Evolutionary conservation across 1,140 invertebrate species (phyloP), one percentile per base, ranked within the genome.

Genomic region (Drosophila pandora): DNA sequence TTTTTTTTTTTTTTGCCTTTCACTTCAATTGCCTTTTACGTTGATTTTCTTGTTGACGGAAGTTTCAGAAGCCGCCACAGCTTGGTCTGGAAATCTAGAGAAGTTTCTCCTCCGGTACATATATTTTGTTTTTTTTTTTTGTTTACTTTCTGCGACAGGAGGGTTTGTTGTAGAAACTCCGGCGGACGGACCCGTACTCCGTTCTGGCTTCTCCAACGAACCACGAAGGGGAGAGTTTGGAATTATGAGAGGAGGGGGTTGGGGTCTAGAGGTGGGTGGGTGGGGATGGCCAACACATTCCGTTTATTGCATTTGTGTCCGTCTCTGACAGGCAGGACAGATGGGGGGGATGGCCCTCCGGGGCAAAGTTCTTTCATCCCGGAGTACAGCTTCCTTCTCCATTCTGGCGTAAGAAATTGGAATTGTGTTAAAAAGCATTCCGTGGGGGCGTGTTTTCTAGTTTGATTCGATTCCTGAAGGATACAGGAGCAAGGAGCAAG

Each of bases 291-390:
- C 34, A 10, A 37, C 34, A 37, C 34, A 37, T 37, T 84, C 76
- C 80, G 80, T 55, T 79, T 85, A 84, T 84, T 84, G 80, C 80
- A 84, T 80, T 84, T 85, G 67, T 68, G 55, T 47, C 54, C 54
- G 69, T 63, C 39, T 37, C 25, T 10, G 59, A 49, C 22, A 43
- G 60, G 32, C 17, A 43, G 43, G 37, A 41, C 43, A 39, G 37
- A 21, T 23, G 22, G 17, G 25, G 34, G 60, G 64, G 60, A 41
- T 10, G 25, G 60, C 53, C 37, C 50, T 67, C 22, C 53, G 50
- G 50, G n/a, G 41, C 63, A 30, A 39, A 49, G 53, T 47, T 52
- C 50, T 55, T 74, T 75, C 30, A 68, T 60, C 70, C 59, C 49
- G 39, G 9, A 21, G 63, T 82, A 82, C 79, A 75, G 74, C 70